Base-by-base conservation (phyloP, 1,140 invertebrate species). In the Macrobrachium rosenbergii region DNA sequence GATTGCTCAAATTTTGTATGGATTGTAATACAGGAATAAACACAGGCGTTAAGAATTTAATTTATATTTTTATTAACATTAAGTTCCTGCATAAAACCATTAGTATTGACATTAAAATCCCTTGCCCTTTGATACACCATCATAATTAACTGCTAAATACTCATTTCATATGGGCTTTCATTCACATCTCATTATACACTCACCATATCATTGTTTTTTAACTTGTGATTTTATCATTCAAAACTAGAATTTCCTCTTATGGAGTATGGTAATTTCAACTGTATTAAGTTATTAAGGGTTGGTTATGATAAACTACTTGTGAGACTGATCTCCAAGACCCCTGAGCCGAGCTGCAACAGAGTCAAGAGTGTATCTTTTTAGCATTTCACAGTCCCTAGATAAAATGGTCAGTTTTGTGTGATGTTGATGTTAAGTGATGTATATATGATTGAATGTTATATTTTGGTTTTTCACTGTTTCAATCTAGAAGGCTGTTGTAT, bases 351-450 rank as follows among this genome's bases (percentile, higher is more conserved):
- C 82, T 73, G 76, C 69, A 80, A 76, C 84, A 87, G 58, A 45
- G 62, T 62, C 81, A 62, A 76, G 67, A 58, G 21, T 52, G 62
- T 62, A 64, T 75, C 21, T 17, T 64, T 64, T 64, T 80, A 87
- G 67, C 78, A 80, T 87, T 87, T 87, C 78, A 73, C 84, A 87
- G 76, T 86, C 83, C 83, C 83, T 87, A 87, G 84, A 69, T 87
- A 80, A 87, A 80, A 80, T 87, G 84, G 84, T 87, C 77, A 87
- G 84, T 87, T 81, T 87, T 81, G 69, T 87, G 84, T 87, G 84
- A 87, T 87, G 84, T 87, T 87, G 84, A 75, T 87, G 84, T 87
- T 81, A 80, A 87, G 84, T 87, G 73, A 60, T 87, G 84, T 87
- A 87, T 59, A 88, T 88, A 82, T 88, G 86, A 88, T 77, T 82